Evolutionary conservation across 2,113 vertebrate genomes (phyloP), one percentile per base, ranked within the genome.

Genomic region (Cranoglanis bouderius): DNA sequence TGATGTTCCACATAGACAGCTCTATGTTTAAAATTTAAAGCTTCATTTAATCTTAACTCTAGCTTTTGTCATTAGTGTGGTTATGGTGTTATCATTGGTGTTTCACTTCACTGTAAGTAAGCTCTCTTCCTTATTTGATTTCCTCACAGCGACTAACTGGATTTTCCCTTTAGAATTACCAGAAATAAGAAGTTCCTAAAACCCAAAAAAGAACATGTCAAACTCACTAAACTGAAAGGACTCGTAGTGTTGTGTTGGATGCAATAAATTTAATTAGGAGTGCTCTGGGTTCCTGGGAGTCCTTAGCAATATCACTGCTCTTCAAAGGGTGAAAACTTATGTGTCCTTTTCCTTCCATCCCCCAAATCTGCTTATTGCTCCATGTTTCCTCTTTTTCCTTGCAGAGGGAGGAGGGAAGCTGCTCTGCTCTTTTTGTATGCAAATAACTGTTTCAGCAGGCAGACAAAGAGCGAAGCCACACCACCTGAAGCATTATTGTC

Each of bases 371-470:
- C 4, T 46, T 74, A 82, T 46, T 65, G 72, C 65, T 57, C 43
- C 59, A 80, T n/a, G 29, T 78, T 57, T 24, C 8, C 4, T 24
- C 61, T 77, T 35, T 38, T 82, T 32, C 26, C 14, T 67, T n/a
- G 16, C 57, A 86, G 57, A 72, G 75, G 63, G 85, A 84, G 75
- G 85, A 78, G 43, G 90, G 55, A 88, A 86, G 67, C 67, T 8
- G 59, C 38, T 65, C 85, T 82, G 59, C 46, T 80, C 88, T 82
- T 93, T 93, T 93, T 92, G 90, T 92, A 93, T 93, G 93, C 88
- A 94, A 92, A 94, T 91, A 21, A 1, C 0, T 38, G 86, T 87
- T 91, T 49, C 6, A 90, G 70, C 57, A 38, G 70, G 53, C 85
- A 90, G 90, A 92, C 93, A 91, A 88, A 91, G 86, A 78, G 4